phyloP scores from a whole-genome alignment of 2,113 vertebrate genomes.

The Oreochromis niloticus region DNA sequence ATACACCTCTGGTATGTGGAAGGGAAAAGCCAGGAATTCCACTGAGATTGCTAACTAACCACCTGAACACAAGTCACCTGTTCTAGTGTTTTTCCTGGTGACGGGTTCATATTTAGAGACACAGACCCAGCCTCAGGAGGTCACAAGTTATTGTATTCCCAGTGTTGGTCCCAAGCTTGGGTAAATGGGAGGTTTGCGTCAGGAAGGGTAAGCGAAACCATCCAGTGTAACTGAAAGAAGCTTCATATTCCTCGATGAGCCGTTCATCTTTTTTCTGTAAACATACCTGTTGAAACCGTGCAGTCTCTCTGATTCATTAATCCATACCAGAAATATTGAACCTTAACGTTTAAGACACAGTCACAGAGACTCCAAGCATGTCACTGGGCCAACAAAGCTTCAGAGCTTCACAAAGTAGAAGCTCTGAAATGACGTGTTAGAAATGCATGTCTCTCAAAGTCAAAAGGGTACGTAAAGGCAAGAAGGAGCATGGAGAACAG shows the following conservation, averaged over 20 bases:
- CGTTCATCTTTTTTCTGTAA: neutral
- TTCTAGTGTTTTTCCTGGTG: neutral
- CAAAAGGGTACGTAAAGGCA: neutral
- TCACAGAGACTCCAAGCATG: neutral
- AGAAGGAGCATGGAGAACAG: neutral
- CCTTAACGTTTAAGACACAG: neutral
- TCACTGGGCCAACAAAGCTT: neutral
- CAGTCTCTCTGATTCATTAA: neutral
- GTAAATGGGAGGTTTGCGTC: neutral
- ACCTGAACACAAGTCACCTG: neutral
- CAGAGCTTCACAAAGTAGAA: neutral
- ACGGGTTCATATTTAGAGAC: neutral
- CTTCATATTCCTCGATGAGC: neutral
- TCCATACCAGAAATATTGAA: neutral
- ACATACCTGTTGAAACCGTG: neutral
- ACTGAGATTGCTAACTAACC: neutral
- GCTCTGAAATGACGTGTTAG: neutral
- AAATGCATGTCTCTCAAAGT: neutral
- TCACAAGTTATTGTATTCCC: neutral
- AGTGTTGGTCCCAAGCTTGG: neutral
- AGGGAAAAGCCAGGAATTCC: neutral
- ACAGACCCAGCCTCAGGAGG: neutral
- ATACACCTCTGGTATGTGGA: neutral
- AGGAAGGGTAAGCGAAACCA: neutral
- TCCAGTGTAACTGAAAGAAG: neutral